phyloP scores from a whole-genome alignment of 2,888 invertebrate genomes.

The Bembecia ichneumoniformis region DNA sequence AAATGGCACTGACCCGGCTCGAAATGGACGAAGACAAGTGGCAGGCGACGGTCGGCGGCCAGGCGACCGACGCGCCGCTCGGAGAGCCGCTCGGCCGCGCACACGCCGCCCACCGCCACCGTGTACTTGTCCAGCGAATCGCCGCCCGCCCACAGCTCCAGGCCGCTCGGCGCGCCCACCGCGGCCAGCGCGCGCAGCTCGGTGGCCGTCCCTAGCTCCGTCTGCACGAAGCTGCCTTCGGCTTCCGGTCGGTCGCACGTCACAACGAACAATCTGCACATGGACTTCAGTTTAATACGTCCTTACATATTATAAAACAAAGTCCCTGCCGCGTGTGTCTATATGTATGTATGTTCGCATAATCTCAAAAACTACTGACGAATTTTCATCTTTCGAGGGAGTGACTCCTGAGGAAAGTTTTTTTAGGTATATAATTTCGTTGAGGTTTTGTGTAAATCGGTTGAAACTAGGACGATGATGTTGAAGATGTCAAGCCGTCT shows the following conservation, averaged over 20 bases:
- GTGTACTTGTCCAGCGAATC: conserved; percentile 86
- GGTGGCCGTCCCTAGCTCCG: conserved; percentile 80
- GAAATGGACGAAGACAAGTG: conserved; percentile 83
- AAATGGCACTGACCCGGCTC: conserved; percentile 76
- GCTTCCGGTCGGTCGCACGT: conserved; percentile 67
- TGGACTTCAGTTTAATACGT: too few species aligned
- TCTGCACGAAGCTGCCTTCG: conserved; percentile 84
- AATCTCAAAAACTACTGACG: too few species aligned
- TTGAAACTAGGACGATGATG: too few species aligned
- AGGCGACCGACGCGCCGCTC: conserved; percentile 76
- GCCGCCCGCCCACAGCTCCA: conserved; percentile 93
- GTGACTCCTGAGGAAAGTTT: too few species aligned
- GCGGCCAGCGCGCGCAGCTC: conserved; percentile 79
- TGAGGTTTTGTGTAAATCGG: too few species aligned
- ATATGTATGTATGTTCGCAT: too few species aligned
- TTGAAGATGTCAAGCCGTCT: too few species aligned
- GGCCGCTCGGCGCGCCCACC: conserved; percentile 49
- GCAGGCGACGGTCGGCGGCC: conserved; percentile 74
- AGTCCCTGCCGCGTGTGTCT: too few species aligned
- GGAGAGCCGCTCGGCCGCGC: conserved; percentile 78
- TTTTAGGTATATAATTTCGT: too few species aligned
- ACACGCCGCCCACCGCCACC: conserved; percentile 78
- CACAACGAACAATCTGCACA: conserved; percentile 80
- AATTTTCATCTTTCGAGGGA: too few species aligned
- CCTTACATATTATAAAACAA: too few species aligned